Conservation (phyloP, 2,888 invertebrate genomes). For the Watsonalla cultraria region DNA sequence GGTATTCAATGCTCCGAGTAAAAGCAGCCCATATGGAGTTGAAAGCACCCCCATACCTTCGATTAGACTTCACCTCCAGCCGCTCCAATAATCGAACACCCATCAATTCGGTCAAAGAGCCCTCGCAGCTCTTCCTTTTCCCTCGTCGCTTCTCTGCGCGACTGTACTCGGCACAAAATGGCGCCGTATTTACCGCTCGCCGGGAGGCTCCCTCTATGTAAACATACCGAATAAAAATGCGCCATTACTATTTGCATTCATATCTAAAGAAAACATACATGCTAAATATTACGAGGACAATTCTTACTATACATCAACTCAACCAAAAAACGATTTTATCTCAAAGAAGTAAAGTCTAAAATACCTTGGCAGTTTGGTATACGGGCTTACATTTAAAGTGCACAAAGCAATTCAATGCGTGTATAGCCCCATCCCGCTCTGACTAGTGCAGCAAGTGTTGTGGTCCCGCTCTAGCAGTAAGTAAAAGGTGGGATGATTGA, state of each 20-base stretch:
- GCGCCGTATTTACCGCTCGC: slow-evolving; percentile 50
- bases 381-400: slow-evolving; percentile 50
- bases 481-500: slow-evolving; percentile 76
- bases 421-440: slow-evolving; percentile 39
- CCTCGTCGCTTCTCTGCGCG: slow-evolving; percentile 43
- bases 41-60: slow-evolving; percentile 7
- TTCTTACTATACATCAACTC: slow-evolving; percentile 19
- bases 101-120: slow-evolving; percentile 17
- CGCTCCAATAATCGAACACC: slow-evolving; percentile 16
- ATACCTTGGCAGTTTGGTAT: neutral
- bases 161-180: slow-evolving; percentile 65
- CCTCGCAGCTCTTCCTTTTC: slow-evolving; percentile 8
- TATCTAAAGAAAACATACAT: slow-evolving; percentile 78
- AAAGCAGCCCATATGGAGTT: slow-evolving; percentile 5
- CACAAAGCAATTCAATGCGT: slow-evolving; percentile 60
- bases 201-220: slow-evolving; percentile 61
- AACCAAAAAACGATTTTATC: slow-evolving; percentile 24
- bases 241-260: slow-evolving; percentile 79
- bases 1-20: slow-evolving; percentile 7
- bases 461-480: slow-evolving; percentile 49
- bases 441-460: slow-evolving; percentile 7
- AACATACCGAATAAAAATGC: slow-evolving; percentile 75
- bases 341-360: slow-evolving; percentile 8
- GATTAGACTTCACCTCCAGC: neutral
- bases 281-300: slow-evolving; percentile 67